Percentiles rank a stretch among this genome's conserved stretches.
These are phyloP conservation scores for Aphidius gifuensis DNA, from an alignment of 1,140 invertebrate species.

Conservation along the genomic window DNA sequence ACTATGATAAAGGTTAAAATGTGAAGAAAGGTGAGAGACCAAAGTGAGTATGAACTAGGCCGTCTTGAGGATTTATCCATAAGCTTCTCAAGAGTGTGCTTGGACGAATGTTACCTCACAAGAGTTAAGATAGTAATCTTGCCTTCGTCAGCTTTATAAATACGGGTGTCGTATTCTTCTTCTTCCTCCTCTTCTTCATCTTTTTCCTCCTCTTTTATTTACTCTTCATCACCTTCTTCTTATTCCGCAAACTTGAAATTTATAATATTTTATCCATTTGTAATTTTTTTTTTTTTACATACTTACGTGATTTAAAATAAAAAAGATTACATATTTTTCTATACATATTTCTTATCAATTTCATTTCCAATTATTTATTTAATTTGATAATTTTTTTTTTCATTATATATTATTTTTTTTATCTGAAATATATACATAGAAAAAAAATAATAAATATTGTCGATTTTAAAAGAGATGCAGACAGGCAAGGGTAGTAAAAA, in stretches of 20 bases:
- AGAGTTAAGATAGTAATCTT: constrained; percentile 27
- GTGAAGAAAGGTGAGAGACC: not conserved
- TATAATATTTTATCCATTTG: not conserved
- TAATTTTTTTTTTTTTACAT: not conserved
- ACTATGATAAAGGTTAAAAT: no score
- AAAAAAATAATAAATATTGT: constrained; percentile 37
- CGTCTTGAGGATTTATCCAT: constrained; percentile 6
- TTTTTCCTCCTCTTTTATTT: not conserved
- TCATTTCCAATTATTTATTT: no score
- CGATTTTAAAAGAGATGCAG: constrained; percentile 26
- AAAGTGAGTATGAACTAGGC: not conserved
- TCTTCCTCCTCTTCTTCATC: constrained; percentile 1
- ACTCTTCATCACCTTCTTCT: not conserved
- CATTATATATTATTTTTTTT: no score
- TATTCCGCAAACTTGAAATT: not conserved
- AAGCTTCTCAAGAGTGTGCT: not conserved
- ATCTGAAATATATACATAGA: constrained; percentile 21
- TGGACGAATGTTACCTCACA: not conserved
- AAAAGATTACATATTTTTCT: no score
- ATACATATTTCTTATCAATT: not conserved
- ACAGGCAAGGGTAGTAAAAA: no score
- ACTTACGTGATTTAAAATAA: not conserved
- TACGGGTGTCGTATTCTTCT: not conserved
- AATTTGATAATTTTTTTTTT: no score
- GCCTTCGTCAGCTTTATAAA: constrained; percentile 26